phyloP scores from a whole-genome alignment of 2,888 invertebrate genomes.

The Acronicta psi region DNA sequence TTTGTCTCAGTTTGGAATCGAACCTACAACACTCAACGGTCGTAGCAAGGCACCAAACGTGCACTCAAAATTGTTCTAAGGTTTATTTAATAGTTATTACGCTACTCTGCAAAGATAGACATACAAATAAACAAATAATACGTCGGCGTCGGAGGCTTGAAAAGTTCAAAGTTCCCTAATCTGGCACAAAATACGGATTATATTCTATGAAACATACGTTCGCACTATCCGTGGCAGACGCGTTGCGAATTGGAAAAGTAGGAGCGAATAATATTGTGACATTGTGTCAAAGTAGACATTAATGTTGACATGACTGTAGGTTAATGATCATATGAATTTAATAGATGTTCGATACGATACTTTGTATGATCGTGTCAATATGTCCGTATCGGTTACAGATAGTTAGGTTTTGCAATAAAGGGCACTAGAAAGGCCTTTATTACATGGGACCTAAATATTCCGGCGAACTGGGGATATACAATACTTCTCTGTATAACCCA shows the following conservation, averaged over 20 bases:
- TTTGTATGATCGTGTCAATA: slow-evolving; percentile 12
- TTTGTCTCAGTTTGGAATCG: no score
- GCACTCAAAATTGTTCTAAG: no score
- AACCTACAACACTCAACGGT: no score
- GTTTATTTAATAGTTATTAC: no score
- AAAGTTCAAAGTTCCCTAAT: slow-evolving; percentile 12
- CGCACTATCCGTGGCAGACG: slow-evolving; percentile 38
- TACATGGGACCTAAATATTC: no score
- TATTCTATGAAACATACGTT: slow-evolving; percentile 31
- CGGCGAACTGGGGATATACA: no score
- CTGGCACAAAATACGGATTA: slow-evolving; percentile 7
- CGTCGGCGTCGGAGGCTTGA: background rate
- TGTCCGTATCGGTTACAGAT: slow-evolving; percentile 12
- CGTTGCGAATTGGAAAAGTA: slow-evolving; percentile 20
- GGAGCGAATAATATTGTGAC: slow-evolving; percentile 20
- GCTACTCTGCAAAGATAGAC: background rate
- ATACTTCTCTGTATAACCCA: no score
- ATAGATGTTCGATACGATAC: slow-evolving; percentile 28
- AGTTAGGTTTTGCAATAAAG: slow-evolving; percentile 19
- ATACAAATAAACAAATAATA: background rate
- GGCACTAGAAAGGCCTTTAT: no score
- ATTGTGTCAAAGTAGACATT: slow-evolving; percentile 25
- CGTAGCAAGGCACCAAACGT: no score
- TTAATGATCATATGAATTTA: slow-evolving; percentile 35
- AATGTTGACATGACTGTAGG: slow-evolving; percentile 30